A percentile compares a stretch with the other conserved stretches of the same genome.
These are phyloP conservation scores for Philhelius pedissequus DNA, from an alignment of 2,888 invertebrate genomes.

Conservation along the genomic window DNA sequence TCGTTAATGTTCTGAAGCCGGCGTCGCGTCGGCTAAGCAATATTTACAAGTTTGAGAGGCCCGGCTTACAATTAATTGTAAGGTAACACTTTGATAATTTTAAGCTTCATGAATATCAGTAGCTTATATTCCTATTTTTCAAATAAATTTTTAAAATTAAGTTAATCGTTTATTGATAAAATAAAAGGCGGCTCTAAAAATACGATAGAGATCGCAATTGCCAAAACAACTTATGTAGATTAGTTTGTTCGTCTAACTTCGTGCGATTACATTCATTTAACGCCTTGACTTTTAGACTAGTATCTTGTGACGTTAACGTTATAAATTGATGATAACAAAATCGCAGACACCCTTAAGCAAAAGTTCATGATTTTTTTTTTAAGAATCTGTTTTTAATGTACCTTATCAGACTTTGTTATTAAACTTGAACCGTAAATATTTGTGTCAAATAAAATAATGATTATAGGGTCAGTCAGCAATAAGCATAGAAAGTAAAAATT, in stretches of 20 bases:
- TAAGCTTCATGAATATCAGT: not conserved
- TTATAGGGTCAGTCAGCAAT: not conserved
- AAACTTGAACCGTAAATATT: slow-evolving; percentile 31
- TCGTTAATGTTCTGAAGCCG: not conserved
- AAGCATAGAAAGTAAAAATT: not conserved
- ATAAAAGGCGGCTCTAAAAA: not conserved
- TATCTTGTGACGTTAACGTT: not conserved
- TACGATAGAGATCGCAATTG: not conserved
- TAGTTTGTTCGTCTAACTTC: not conserved
- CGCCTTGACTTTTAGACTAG: not conserved
- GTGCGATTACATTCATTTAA: not conserved
- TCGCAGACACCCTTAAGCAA: not conserved
- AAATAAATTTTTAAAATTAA: not conserved
- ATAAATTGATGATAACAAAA: slow-evolving; percentile 3
- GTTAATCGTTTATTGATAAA: not conserved
- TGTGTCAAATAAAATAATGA: slow-evolving; percentile 16
- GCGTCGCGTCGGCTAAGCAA: not conserved
- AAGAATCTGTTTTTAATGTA: not conserved
- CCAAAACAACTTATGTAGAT: not conserved
- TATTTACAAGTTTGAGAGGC: not conserved
- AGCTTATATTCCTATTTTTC: not conserved
- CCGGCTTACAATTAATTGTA: not conserved
- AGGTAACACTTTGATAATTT: not conserved
- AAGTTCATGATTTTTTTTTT: not conserved
- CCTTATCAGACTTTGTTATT: slow-evolving; percentile 4